phyloP scores from a whole-genome alignment of 2,113 vertebrate species.

The Hiodon alosoides region DNA sequence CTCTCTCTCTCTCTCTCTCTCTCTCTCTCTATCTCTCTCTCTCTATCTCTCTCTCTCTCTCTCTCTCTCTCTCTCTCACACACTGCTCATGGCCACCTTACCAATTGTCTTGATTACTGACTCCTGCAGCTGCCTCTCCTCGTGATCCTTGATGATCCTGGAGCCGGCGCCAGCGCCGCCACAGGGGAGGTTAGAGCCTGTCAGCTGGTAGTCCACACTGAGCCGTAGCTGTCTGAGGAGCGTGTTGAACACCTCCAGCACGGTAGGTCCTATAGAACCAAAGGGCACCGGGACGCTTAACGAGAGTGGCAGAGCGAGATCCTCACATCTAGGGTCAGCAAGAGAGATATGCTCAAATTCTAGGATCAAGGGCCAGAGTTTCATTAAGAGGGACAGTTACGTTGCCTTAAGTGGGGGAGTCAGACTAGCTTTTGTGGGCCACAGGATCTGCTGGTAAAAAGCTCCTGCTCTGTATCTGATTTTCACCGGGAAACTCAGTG shows the following conservation, averaged over 20 bases:
- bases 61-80: no score
- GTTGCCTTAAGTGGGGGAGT: no score
- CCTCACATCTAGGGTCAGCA: not conserved
- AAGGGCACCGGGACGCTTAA: not conserved
- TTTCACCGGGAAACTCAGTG: no score
- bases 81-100: slow-evolving; percentile 26
- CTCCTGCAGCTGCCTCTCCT: slow-evolving; percentile 82
- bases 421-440: no score
- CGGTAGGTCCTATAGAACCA: slow-evolving; percentile 67
- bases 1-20: no score
- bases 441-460: no score
- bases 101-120: slow-evolving; percentile 82
- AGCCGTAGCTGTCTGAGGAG: slow-evolving; percentile 79
- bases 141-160: slow-evolving; percentile 67
- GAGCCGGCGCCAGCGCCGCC: slow-evolving; percentile 42
- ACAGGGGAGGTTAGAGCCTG: slow-evolving; percentile 68
- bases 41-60: no score
- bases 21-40: no score
- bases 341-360: no score
- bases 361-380: no score
- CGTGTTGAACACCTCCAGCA: slow-evolving; percentile 87
- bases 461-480: no score
- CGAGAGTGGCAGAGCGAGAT: not conserved
- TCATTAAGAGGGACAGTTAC: not conserved
- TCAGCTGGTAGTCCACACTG: slow-evolving; percentile 84